Percentiles rank a stretch among this genome's conserved stretches.
Conservation (phyloP, 1,140 invertebrate genomes). For the Cylas formicarius region DNA sequence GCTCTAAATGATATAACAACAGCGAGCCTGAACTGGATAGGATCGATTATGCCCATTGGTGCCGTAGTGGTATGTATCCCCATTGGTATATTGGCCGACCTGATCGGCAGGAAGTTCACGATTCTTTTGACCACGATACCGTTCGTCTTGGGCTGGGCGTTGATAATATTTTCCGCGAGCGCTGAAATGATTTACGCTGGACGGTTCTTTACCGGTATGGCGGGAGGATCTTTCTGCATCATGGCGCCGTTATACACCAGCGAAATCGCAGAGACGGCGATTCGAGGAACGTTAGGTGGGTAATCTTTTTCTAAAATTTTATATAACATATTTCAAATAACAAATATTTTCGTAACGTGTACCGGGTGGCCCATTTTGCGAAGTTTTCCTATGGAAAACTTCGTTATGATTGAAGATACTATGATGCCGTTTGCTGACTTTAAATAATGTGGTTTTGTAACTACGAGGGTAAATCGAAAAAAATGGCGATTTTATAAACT, state of each 20-base stretch:
- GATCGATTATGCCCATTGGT: slow-evolving; percentile 54
- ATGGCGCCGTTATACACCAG: slow-evolving; percentile 64
- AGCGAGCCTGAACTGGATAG: slow-evolving; percentile 37
- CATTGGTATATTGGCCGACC: slow-evolving; percentile 53
- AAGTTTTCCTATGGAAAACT: no score
- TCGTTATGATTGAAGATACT: no score
- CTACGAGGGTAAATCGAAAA: no score
- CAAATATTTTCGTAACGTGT: no score
- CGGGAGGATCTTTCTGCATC: slow-evolving; percentile 55
- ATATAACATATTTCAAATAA: no score
- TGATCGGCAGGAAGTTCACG: slow-evolving; percentile 60
- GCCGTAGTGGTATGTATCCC: slow-evolving; percentile 56
- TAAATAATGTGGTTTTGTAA: no score
- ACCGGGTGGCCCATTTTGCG: no score
- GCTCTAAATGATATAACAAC: slow-evolving; percentile 29
- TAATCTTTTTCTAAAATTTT: not conserved
- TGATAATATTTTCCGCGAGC: slow-evolving; percentile 55
- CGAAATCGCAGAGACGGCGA: slow-evolving; percentile 60
- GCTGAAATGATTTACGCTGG: slow-evolving; percentile 57
- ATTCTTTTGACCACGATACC: slow-evolving; percentile 59
- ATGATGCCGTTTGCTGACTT: no score
- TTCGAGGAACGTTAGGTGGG: slow-evolving; percentile 62
- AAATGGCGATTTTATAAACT: no score
- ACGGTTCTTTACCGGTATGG: slow-evolving; percentile 60
- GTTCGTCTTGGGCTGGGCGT: slow-evolving; percentile 59